Conservation (phyloP, 1,140 invertebrate species). For the Tigriopus japonicus region DNA sequence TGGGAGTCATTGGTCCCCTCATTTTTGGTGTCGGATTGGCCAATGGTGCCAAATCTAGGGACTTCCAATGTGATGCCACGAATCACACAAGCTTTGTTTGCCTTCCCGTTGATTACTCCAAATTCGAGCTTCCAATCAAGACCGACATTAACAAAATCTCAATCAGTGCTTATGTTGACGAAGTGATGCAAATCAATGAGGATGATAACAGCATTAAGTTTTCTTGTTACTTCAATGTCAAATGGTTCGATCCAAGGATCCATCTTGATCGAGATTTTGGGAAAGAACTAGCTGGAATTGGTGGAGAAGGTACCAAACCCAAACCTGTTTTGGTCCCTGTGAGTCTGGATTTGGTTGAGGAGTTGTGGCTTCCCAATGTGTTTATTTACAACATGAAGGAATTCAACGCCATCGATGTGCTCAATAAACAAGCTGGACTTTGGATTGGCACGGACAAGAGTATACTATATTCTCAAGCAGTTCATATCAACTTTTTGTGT, state of each 20-base stretch:
- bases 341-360: conserved; percentile 10
- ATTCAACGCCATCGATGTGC: conserved; percentile 11
- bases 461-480: conserved; percentile 9
- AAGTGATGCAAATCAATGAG: conserved; percentile 11
- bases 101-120: conserved; percentile 10
- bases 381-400: conserved; percentile 14
- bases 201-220: conserved; percentile 15
- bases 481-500: conserved; percentile 14
- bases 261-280: conserved; percentile 7
- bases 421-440: conserved; percentile 11
- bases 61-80: no score
- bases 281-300: neutral
- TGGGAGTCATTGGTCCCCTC: no score
- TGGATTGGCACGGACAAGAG: conserved; percentile 13
- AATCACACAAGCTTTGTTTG: neutral
- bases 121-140: conserved; percentile 14
- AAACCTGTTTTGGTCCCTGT: neutral
- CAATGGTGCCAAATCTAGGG: no score
- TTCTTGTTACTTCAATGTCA: conserved; percentile 13
- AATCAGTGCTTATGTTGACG: neutral
- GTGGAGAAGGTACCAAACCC: neutral
- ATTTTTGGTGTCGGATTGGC: no score
- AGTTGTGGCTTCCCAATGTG: conserved; percentile 11
- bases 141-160: conserved; percentile 10
- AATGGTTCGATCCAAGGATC: conserved; percentile 5